Evolutionary conservation across 2,888 invertebrate genomes (phyloP).

Genomic region (Nineta flava): DNA sequence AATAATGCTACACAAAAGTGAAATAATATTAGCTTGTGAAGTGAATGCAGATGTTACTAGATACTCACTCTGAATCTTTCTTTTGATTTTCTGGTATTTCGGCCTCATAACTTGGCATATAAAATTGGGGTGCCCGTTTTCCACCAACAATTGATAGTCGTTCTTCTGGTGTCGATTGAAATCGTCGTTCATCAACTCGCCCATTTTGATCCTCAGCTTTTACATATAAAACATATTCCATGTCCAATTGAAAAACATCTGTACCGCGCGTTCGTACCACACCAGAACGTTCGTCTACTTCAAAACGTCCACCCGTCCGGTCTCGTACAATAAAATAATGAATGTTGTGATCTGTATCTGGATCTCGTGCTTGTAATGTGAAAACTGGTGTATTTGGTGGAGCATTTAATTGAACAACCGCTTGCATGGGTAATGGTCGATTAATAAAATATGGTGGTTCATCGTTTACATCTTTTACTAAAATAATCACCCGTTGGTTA

Average conservation of each 20-base stretch:
- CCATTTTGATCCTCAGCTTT: conserved; percentile 94
- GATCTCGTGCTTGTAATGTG: conserved; percentile 92
- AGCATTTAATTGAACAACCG: conserved; percentile 90
- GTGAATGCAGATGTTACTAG: conserved; percentile 8
- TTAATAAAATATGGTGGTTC: conserved; percentile 96
- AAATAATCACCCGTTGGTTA: conserved; percentile 87
- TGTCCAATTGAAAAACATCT: conserved; percentile 84
- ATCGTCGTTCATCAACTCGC: conserved; percentile 74
- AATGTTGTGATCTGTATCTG: conserved; percentile 90
- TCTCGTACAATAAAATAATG: conserved; percentile 92
- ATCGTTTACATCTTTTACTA: conserved; percentile 91
- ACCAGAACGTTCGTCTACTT: conserved; percentile 81
- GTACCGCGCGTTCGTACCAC: conserved; percentile 83
- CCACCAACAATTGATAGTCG: conserved; percentile 92
- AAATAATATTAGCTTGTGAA: too few relatives aligned
- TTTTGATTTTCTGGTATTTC: conserved; percentile 95
- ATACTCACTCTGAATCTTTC: conserved; percentile 87
- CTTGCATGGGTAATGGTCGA: conserved; percentile 91
- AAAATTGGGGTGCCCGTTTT: conserved; percentile 94
- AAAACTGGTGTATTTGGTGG: conserved; percentile 92
- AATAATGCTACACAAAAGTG: conserved; percentile 58
- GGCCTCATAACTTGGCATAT: conserved; percentile 85
- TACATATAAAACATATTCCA: conserved; percentile 92
- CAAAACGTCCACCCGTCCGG: conserved; percentile 63
- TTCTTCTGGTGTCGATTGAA: conserved; percentile 84